Evolutionary conservation across 2,797 vertebrate species (phyloP), one percentile per base, ranked within the genome.

Genomic region (Hoplostethus mediterraneus): DNA sequence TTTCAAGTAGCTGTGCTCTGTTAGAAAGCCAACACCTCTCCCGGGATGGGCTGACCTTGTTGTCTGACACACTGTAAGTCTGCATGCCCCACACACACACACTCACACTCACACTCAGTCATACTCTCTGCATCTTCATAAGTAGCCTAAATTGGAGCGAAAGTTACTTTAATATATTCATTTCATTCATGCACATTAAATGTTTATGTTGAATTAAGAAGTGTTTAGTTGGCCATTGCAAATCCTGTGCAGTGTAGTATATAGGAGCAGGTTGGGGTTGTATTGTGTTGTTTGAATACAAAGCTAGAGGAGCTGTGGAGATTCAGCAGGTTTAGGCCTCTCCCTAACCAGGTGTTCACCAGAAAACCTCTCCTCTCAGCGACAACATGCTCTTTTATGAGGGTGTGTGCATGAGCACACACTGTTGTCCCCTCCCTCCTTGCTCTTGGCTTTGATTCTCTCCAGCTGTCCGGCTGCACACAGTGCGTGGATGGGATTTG

Each of bases 11-110:
- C 92, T 87, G 77, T 91, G 75, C 86, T 89, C 89, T 87, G 87
- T 82, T 92, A 83, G 91, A 92, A 94, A 94, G 87, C 92, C 93
- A 94, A 93, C 91, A 91, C 90, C 93, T 92, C 94, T 93, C 92
- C 67, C 49, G 92, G 92, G 94, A 92, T 91, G 90, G 85, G 71
- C 83, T 90, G 93, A 93, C 92, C 93, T 93, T 94, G 93, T 93
- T 92, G 90, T 90, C 82, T 91, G 89, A 86, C 89, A 90, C 85
- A 81, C 85, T 87, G 89, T 77, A 90, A 84, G 88, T 92, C 84
- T 90, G 77, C 79, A 85, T 71, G 5, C 65, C 80, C 68, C 76
- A 83, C 63, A 78, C 68, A 75, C 53, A 80, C 59, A 73, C 63
- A 80, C 75, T 75, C 83, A 67, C 69, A 54, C 70, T 48, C 73